Percentiles rank a stretch among this genome's conserved stretches.
phyloP scores from a whole-genome alignment of 2,113 vertebrate species.

The Anguilla japonica region DNA sequence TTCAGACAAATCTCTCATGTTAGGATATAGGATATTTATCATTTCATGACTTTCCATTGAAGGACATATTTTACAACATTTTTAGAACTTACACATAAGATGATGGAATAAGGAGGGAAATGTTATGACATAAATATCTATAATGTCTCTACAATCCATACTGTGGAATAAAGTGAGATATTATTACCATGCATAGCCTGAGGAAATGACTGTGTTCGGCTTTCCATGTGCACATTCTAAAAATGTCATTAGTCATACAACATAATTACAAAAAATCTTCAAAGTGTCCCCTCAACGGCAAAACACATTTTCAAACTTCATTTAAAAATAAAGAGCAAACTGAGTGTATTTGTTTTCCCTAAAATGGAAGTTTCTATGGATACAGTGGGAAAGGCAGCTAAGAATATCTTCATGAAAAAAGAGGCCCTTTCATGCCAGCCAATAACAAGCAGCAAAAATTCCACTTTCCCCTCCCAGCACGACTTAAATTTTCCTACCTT shows the following conservation, averaged over 20 bases:
- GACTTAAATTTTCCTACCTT: slow-evolving; percentile 67
- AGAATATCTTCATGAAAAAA: slow-evolving; percentile 55
- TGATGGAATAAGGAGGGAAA: background rate
- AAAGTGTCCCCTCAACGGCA: background rate
- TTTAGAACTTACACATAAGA: background rate
- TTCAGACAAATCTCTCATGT: background rate
- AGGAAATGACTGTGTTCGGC: background rate
- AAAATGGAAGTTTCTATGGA: slow-evolving; percentile 51
- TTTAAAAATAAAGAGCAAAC: slow-evolving; percentile 30
- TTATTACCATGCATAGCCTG: background rate
- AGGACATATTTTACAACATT: background rate
- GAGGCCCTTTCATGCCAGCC: slow-evolving; percentile 58
- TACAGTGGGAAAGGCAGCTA: slow-evolving; percentile 54
- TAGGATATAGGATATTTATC: background rate
- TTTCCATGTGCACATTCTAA: background rate
- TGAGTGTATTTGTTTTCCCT: slow-evolving; percentile 55
- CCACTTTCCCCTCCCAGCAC: slow-evolving; percentile 21
- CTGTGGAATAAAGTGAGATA: background rate
- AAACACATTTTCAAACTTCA: background rate
- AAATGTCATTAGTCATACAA: background rate
- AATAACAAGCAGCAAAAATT: slow-evolving; percentile 23
- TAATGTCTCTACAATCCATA: background rate
- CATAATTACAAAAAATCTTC: background rate
- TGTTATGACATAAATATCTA: background rate
- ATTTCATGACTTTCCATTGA: background rate